Conservation (phyloP, 2,797 vertebrate genomes). For the Varecia variegata region DNA sequence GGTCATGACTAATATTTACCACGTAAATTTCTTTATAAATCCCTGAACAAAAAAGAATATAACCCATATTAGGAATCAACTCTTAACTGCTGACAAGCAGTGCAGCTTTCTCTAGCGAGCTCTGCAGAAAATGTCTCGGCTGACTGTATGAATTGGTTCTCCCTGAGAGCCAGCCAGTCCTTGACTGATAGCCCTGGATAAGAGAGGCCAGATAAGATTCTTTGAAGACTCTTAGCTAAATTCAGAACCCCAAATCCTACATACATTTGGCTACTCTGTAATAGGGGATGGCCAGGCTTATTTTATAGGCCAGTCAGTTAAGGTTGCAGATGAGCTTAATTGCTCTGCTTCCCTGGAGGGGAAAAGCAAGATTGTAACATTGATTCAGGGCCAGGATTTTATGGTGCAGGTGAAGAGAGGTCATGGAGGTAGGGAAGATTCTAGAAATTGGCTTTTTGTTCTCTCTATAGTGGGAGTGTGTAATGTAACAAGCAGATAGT, state of each 20-base stretch:
- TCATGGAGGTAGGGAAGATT: background rate
- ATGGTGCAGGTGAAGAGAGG: background rate
- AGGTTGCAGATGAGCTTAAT: background rate
- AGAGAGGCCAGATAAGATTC: slow-evolving; percentile 45
- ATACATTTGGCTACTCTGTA: background rate
- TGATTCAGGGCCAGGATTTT: background rate
- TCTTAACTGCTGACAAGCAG: background rate
- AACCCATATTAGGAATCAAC: background rate
- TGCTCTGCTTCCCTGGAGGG: background rate
- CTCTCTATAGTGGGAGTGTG: background rate
- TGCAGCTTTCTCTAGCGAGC: background rate
- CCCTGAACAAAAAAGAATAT: background rate
- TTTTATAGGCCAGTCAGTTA: background rate
- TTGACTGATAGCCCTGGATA: background rate
- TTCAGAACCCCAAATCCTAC: background rate
- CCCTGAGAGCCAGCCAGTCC: background rate
- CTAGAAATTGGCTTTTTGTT: background rate
- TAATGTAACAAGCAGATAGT: background rate
- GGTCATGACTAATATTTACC: background rate
- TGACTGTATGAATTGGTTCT: background rate
- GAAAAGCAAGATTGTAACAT: background rate
- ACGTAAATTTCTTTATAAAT: background rate
- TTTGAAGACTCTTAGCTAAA: slow-evolving; percentile 33
- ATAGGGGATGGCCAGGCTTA: background rate
- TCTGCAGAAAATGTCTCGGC: background rate